Conservation (phyloP, 1,140 invertebrate genomes). For the Bombus breviceps region DNA sequence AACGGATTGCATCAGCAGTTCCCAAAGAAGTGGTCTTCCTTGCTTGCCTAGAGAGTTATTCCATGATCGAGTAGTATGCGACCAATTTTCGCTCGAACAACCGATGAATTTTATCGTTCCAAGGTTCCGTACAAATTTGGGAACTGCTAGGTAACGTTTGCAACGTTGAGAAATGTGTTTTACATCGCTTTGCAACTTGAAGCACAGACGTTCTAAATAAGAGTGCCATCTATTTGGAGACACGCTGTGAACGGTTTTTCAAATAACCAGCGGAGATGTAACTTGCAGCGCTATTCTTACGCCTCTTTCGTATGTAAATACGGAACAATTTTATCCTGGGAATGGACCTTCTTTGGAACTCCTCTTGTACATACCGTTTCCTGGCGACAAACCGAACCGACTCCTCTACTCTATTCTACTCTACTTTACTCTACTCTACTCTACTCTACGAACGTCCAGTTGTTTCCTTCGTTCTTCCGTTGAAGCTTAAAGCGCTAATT, state of each 20-base stretch:
- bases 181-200: conserved; percentile 29
- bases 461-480: neutral
- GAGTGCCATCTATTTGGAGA: neutral
- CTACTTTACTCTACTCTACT: no score
- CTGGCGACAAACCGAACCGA: conserved; percentile 27
- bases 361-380: conserved; percentile 35
- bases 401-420: no score
- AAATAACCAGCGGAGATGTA: neutral
- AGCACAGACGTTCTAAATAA: conserved; percentile 12
- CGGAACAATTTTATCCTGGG: conserved; percentile 33
- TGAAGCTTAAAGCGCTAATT: neutral
- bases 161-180: neutral
- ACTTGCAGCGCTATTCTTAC: conserved; percentile 24
- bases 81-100: neutral
- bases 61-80: neutral
- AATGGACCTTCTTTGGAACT: conserved; percentile 48
- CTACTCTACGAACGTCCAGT: no score
- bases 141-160: neutral
- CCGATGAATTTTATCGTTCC: neutral
- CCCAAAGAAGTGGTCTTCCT: neutral
- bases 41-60: no score
- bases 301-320: conserved; percentile 42
- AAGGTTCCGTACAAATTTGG: neutral
- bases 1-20: conserved; percentile 8
- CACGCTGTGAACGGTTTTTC: neutral